Evolutionary conservation across 2,888 invertebrate species (phyloP), one percentile per base, ranked within the genome.

Genomic region (Thera britannica): DNA sequence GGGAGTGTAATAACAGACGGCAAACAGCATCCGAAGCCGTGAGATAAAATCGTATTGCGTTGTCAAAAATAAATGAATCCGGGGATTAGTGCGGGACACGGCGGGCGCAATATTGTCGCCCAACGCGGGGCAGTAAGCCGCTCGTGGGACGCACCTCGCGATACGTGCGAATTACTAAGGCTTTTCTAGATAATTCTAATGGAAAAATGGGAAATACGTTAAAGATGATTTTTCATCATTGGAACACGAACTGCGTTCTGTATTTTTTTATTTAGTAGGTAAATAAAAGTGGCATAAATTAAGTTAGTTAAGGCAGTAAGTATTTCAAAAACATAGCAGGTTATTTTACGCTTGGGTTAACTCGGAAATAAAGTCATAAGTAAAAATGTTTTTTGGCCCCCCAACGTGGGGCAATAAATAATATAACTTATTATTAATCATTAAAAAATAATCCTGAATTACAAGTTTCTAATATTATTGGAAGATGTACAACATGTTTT

Each of bases 21-120:
- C 92, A 93, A 93, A 93, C 93, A 93, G 92, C 92, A 92, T 91
- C 90, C 90, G 93, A 93, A 92, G 93, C 92, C 91, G 87, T 89
- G 91, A 92, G 93, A 93, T 93, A 93, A 92, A 93, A 93, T 93
- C 93, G 92, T 92, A 92, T 93, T 91, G 93, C 93, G 93, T 93
- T 93, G 93, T 93, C 93, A 93, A 93, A 93, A 93, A 93, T 93
- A 93, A 93, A 93, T 93, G 93, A 93, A 93, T 93, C 92, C 90
- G 80, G 85, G 92, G 93, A 93, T 93, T 93, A 93, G 92, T 88
- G 83, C 86, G 86, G 89, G 90, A 89, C 90, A 90, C 89, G 88
- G 87, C 85, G 86, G 85, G 84, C 86, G 90, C 92, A 91, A 92
- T 93, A 93, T 92, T 93, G 88, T 87, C 89, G 88, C 87, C 89